phyloP scores from a whole-genome alignment of 1,140 invertebrate genomes.

The Plectrocnemia conspersa region DNA sequence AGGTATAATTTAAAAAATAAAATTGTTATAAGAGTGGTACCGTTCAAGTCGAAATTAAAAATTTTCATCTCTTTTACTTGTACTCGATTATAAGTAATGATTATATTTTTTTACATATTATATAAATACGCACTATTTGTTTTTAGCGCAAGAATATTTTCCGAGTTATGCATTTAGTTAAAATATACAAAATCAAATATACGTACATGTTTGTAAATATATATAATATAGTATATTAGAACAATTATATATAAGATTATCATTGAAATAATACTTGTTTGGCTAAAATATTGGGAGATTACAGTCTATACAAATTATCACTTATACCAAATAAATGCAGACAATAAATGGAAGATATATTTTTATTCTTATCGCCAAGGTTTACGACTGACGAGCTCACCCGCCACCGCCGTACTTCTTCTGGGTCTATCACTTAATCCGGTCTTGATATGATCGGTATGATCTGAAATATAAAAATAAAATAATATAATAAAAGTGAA shows the following conservation, averaged over 20 bases:
- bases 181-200: neutral
- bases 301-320: no score
- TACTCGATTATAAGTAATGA: no score
- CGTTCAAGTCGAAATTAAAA: no score
- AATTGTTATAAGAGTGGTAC: no score
- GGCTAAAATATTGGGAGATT: no score
- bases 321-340: neutral
- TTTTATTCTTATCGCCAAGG: conserved; percentile 30
- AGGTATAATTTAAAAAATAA: no score
- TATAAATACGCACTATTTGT: no score
- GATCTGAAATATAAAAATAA: conserved; percentile 24
- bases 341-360: neutral
- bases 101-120: no score
- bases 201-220: neutral
- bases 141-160: no score
- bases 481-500: conserved; percentile 1
- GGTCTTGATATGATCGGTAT: conserved; percentile 20
- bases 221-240: conserved; percentile 3
- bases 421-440: conserved; percentile 18
- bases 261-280: no score
- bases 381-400: conserved; percentile 25
- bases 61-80: no score
- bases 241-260: no score
- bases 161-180: neutral
- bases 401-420: conserved; percentile 22